phyloP scores from a whole-genome alignment of 2,797 vertebrate genomes.

The Notoglanidium macrostoma region DNA sequence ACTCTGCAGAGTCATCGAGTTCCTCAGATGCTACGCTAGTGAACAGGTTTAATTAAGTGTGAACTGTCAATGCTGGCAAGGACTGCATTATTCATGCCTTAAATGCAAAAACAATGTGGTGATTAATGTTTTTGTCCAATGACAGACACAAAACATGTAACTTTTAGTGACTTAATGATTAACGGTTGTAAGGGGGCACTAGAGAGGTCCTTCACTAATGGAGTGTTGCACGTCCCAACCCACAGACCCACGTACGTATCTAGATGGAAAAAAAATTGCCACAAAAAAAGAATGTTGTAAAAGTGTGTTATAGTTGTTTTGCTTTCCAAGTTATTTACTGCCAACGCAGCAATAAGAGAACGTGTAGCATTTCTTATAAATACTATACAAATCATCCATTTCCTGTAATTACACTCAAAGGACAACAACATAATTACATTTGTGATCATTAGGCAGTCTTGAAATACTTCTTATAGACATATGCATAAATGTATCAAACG shows the following conservation, averaged over 20 bases:
- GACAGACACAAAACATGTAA: conserved; percentile 34
- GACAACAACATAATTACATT: background rate
- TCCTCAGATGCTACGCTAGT: conserved; percentile 40
- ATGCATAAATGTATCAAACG: background rate
- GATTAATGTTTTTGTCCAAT: conserved; percentile 45
- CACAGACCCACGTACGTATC: background rate
- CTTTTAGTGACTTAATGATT: conserved; percentile 23
- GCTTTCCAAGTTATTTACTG: background rate
- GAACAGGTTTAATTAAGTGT: conserved; percentile 55
- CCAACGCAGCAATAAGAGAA: background rate
- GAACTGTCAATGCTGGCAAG: conserved; percentile 50
- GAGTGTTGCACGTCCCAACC: background rate
- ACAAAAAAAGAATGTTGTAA: background rate
- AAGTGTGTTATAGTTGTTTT: background rate
- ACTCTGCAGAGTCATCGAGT: conserved; percentile 43
- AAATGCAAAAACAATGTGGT: conserved; percentile 52
- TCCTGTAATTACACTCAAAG: conserved; percentile 6
- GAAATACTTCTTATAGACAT: background rate
- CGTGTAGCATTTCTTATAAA: background rate
- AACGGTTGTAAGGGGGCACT: background rate
- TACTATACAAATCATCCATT: background rate
- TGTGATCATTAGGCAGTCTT: background rate
- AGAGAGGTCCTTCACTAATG: background rate
- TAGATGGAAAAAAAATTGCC: background rate
- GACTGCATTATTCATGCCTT: conserved; percentile 52